Percentiles rank a stretch among this genome's conserved stretches.
phyloP scores from a whole-genome alignment of 2,888 invertebrate genomes.

The Pristionchus maxplancki region DNA sequence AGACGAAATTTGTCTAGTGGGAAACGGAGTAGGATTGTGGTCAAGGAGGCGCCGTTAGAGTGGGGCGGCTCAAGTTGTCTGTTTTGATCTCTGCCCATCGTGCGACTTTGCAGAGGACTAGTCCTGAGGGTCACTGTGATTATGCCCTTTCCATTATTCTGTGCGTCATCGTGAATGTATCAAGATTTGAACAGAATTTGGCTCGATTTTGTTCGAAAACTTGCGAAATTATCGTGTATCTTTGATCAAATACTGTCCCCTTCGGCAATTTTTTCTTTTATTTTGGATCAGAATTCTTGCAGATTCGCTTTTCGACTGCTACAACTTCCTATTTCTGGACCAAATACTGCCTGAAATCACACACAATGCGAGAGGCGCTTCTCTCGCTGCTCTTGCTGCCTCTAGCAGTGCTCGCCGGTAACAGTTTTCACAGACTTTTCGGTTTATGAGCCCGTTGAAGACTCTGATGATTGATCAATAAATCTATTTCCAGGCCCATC shows the following conservation, averaged over 20 bases:
- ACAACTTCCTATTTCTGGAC: not conserved
- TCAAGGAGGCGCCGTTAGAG: not conserved
- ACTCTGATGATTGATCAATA: too few relatives aligned
- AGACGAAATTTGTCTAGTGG: not conserved
- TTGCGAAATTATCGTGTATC: too few relatives aligned
- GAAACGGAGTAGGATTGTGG: not conserved
- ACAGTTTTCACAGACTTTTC: not conserved
- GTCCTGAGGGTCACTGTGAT: not conserved
- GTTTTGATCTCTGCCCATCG: not conserved
- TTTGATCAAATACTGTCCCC: too few relatives aligned
- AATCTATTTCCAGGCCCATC: constrained; percentile 19
- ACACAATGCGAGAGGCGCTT: not conserved
- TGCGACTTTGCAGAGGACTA: not conserved
- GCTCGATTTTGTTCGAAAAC: too few relatives aligned
- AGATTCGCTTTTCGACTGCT: not conserved
- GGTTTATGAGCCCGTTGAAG: too few relatives aligned
- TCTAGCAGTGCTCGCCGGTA: not conserved
- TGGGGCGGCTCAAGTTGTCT: not conserved
- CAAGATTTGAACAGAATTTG: too few relatives aligned
- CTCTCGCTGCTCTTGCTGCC: not conserved
- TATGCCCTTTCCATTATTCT: not conserved
- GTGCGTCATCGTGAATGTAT: too few relatives aligned
- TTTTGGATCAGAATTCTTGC: not conserved
- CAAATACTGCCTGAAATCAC: not conserved
- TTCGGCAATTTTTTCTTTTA: not conserved